phyloP scores from a whole-genome alignment of 1,140 invertebrate genomes.

The Coptotermes formosanus region DNA sequence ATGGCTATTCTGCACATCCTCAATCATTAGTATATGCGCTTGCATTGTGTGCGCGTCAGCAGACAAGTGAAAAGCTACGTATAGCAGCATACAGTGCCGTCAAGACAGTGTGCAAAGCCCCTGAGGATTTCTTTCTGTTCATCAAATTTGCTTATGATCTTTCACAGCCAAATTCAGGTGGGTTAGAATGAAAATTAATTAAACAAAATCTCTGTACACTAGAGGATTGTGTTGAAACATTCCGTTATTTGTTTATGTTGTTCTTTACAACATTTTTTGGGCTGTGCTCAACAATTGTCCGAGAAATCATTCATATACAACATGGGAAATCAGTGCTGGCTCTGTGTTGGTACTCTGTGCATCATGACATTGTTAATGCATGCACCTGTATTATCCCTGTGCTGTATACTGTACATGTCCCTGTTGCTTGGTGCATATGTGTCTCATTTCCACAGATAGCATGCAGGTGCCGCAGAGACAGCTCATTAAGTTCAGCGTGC shows the following conservation, averaged over 20 bases:
- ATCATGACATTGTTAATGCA: no score
- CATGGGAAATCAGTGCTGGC: no score
- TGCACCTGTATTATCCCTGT: no score
- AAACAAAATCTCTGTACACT: conserved; percentile 23
- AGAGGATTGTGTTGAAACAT: background rate
- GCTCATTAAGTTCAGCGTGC: no score
- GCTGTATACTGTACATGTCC: no score
- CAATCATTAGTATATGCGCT: conserved; percentile 59
- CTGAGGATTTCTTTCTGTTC: conserved; percentile 60
- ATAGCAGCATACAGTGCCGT: conserved; percentile 54
- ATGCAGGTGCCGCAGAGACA: no score
- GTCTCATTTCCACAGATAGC: no score
- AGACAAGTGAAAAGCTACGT: conserved; percentile 46
- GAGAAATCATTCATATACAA: no score
- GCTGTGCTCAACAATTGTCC: no score
- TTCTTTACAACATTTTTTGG: background rate
- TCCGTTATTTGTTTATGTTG: background rate
- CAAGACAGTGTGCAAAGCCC: conserved; percentile 52
- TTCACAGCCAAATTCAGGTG: conserved; percentile 31
- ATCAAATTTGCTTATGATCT: conserved; percentile 54
- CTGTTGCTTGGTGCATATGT: no score
- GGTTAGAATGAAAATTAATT: conserved; percentile 28
- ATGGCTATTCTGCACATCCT: conserved; percentile 52
- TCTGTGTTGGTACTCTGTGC: no score
- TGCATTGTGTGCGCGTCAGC: conserved; percentile 54